Base-by-base conservation (phyloP, 2,113 vertebrate genomes). In the Boulengeromyrus knoepffleri region DNA sequence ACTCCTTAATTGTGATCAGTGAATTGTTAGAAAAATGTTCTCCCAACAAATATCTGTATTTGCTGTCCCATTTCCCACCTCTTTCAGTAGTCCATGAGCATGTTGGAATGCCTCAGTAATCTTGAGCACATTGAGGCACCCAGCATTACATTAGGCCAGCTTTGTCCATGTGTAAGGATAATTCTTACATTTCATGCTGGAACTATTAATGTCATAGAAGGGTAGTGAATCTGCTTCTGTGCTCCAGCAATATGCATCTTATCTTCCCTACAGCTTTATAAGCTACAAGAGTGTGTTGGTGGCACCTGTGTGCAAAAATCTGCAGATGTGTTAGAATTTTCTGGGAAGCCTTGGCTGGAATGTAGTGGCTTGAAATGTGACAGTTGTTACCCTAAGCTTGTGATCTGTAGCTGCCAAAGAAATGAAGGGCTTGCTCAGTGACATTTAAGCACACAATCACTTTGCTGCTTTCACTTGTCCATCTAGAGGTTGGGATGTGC, bases 71-170 rank as follows among this genome's bases (percentile, higher is more conserved):
- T 88, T 87, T 13, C 58, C 58, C 2, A 10, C 24, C 3, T 27
- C 58, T 9, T 27, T 66, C 24, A 12, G n/a, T 66, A 66, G 62
- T 66, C n/a, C 62, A 10, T 66, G n/a, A 66, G n/a, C 24, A 92
- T 94, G 92, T 92, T 85, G 91, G 93, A 94, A 93, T 93, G 93
- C 91, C 93, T 90, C 77, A 50, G 92, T 95, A 94, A 95, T 94
- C 93, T 92, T 88, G 21, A 85, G 88, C 87, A 91, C 92, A 94
- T 94, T 90, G 88, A 92, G 92, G 88, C 90, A 90, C 85, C n/a
- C 89, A 90, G 58, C 50, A 58, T 89, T 91, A 85, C 27, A 17
- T 89, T 83, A 89, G 19, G 50, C 36, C 39, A 62, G 42, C 50
- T 85, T 89, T 85, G 39, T 58, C 13, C 39, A 52, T 66, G 27